These are phyloP conservation scores for Taphrorychus bicolor DNA, from an alignment of 2,888 invertebrate species.

Conservation along the genomic window DNA sequence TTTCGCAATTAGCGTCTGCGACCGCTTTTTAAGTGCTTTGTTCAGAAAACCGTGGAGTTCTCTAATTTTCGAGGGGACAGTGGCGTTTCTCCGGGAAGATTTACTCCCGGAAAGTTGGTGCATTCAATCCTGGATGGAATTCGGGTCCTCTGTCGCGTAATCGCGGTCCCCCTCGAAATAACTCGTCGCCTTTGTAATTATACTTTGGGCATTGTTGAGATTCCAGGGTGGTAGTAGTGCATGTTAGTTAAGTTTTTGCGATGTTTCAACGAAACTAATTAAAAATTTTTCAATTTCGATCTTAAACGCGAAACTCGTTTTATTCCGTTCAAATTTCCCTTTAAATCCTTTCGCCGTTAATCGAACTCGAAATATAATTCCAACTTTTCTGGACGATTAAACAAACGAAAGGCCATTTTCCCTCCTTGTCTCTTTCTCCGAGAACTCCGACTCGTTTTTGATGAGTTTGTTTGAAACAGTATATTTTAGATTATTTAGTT, in stretches of 20 bases:
- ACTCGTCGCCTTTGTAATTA: neutral
- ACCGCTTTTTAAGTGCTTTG: constrained; percentile 30
- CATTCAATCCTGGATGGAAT: neutral
- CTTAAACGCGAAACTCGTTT: constrained; percentile 31
- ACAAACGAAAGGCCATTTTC: constrained; percentile 29
- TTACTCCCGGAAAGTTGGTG: neutral
- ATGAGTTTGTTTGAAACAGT: neutral
- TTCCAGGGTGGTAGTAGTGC: neutral
- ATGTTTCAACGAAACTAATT: constrained; percentile 29
- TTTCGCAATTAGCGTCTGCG: constrained; percentile 17
- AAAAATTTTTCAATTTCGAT: constrained; percentile 33
- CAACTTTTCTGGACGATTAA: constrained; percentile 41
- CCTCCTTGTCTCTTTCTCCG: constrained; percentile 4
- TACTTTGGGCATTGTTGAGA: neutral
- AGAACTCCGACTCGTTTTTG: neutral
- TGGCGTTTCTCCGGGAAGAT: neutral
- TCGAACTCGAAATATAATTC: constrained; percentile 42
- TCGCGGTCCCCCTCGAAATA: neutral
- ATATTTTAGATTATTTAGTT: neutral
- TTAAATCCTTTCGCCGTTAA: constrained; percentile 24
- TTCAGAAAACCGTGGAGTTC: constrained; percentile 15
- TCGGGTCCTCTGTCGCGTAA: neutral
- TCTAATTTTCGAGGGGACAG: constrained; percentile 5
- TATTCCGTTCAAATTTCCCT: constrained; percentile 27
- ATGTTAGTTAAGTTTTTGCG: neutral